Evolutionary conservation across 2,888 invertebrate species (phyloP), one percentile per base, ranked within the genome.

Genomic region (Pammene aurita): DNA sequence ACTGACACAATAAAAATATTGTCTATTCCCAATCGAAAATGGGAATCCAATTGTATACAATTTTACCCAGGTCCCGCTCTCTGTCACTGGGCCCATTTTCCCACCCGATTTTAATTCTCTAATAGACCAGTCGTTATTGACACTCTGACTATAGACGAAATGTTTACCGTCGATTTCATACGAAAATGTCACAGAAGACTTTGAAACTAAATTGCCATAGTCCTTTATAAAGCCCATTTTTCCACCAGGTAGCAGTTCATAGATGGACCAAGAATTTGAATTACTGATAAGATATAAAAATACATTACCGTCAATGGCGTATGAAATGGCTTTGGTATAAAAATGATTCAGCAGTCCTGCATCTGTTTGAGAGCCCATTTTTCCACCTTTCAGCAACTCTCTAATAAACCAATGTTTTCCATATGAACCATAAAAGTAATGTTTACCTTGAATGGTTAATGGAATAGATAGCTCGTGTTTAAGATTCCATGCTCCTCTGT

Each of bases 381-480:
- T 35, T 35, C 55, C 55, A 5, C 14, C 35, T 14, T 35, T n/a
- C 5, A 14, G 34, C 55, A 55, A 14, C 55, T 55, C 50, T 52
- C 50, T 52, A 18, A 52, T 52, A 35, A 55, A 55, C 55, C 55
- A 55, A 35, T 55, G 55, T 55, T 55, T 55, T 35, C 55, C 35
- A 5, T 35, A 55, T 7, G 55, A 55, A 5, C 55, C 35, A 6
- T 55, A 55, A 35, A 55, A 35, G 35, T 55, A 55, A 4, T 35
- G 34, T 14, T 35, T 55, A 4, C n/a, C 55, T 55, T 55, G 7
- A 55, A 35, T 55, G 34, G 55, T 35, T 4, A 55, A 14, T 13
- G 55, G 55, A n/a, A 55, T 9, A 5, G 55, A 35, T 7, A 35
- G 7, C 13, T 55, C 55, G 9, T 55, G 34, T 35, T 55, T 55